These are phyloP conservation scores for Catamblyrhynchus diadema DNA, from an alignment of 2,797 vertebrate species.

Conservation along the genomic window DNA sequence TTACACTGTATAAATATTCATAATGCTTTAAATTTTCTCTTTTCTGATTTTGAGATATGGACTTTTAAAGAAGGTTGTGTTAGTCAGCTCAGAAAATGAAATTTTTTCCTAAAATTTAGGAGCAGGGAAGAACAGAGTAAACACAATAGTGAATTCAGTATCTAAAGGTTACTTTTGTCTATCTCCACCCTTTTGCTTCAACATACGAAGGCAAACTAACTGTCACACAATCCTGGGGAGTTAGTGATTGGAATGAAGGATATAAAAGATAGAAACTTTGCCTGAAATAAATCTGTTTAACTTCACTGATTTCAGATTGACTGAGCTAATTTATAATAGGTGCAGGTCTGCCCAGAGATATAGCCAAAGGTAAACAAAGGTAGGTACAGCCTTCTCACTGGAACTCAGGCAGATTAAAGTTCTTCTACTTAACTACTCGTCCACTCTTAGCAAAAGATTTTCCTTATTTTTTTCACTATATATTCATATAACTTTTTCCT, in stretches of 20 bases:
- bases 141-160: background rate
- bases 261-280: background rate
- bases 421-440: background rate
- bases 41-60: background rate
- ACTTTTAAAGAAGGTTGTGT: background rate
- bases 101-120: background rate
- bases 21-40: background rate
- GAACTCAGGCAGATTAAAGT: background rate
- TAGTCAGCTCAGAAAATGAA: background rate
- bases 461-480: background rate
- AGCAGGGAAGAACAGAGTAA: background rate
- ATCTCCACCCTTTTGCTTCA: background rate
- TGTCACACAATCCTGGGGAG: background rate
- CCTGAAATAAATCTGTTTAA: background rate
- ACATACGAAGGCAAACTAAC: background rate
- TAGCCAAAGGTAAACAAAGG: background rate
- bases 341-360: background rate
- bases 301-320: background rate
- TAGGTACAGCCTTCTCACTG: background rate
- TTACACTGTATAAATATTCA: background rate
- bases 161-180: background rate
- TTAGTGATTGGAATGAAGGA: background rate
- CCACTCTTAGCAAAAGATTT: background rate
- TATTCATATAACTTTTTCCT: background rate
- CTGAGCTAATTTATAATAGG: background rate